These are phyloP conservation scores for Crambe crambe DNA, from an alignment of 37 sponge, comb jelly and placozoan species.

Conservation along the genomic window DNA sequence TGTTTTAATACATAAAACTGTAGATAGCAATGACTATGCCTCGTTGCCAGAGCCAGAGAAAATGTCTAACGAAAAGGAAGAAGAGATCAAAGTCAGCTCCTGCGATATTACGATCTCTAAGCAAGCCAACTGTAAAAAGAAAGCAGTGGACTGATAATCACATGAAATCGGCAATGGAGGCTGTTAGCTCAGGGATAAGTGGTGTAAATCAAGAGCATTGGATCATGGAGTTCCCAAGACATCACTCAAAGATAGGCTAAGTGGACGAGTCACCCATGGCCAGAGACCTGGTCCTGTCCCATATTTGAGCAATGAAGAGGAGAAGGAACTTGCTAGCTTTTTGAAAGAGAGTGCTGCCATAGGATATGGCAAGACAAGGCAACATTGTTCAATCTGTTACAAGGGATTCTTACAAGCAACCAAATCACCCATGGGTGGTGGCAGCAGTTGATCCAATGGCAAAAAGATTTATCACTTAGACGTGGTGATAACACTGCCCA, in stretches of 20 bases:
- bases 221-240: constrained; percentile 10
- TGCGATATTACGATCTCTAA: background rate
- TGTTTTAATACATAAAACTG: no score
- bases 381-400: background rate
- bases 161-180: constrained; percentile 9
- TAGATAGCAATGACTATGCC: no score
- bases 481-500: constrained; percentile 15
- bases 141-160: constrained; percentile 8
- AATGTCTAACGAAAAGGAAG: background rate
- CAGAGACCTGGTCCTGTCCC: background rate
- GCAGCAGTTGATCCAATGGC: background rate
- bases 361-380: constrained; percentile 13
- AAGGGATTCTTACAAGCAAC: background rate
- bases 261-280: constrained; percentile 12
- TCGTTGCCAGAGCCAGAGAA: background rate
- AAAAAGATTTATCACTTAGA: background rate
- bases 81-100: background rate
- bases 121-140: background rate
- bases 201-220: background rate
- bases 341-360: background rate
- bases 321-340: background rate
- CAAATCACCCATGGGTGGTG: constrained; percentile 14
- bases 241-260: constrained; percentile 3
- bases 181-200: background rate
- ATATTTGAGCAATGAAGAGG: background rate